phyloP scores from a whole-genome alignment of 2,113 vertebrate species.

The Daphoenositta chrysoptera region DNA sequence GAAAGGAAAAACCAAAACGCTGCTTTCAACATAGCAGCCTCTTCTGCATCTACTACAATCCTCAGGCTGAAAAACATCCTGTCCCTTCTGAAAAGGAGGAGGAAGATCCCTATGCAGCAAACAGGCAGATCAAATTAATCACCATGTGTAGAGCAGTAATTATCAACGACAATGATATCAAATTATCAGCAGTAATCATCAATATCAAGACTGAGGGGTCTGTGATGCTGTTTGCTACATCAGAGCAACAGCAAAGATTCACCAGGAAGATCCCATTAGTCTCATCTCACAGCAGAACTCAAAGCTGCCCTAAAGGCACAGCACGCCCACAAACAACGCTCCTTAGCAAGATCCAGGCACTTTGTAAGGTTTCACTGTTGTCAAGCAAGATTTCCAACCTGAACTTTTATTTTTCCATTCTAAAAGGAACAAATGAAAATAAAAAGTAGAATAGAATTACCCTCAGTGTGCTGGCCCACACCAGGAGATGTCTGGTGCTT shows the following conservation, averaged over 20 bases:
- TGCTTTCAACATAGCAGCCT: background rate
- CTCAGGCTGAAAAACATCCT: background rate
- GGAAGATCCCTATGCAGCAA: background rate
- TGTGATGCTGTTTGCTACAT: background rate
- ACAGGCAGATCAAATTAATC: background rate
- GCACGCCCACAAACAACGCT: background rate
- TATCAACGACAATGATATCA: too few relatives aligned
- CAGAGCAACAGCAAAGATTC: background rate
- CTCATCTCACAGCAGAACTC: background rate
- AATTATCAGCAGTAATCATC: background rate
- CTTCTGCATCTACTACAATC: background rate
- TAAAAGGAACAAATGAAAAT: background rate
- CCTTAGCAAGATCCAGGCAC: background rate
- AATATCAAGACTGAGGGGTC: background rate
- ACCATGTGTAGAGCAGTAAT: background rate
- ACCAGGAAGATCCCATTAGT: background rate
- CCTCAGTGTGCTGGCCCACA: background rate
- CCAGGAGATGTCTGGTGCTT: background rate
- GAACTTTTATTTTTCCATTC: background rate
- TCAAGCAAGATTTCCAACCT: background rate
- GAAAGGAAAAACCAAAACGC: background rate
- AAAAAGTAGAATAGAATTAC: background rate
- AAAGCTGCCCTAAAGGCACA: background rate
- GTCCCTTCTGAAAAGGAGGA: background rate
- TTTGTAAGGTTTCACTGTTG: background rate